Conservation (phyloP, 2,113 vertebrate species). For the Cephalophus harveyi region DNA sequence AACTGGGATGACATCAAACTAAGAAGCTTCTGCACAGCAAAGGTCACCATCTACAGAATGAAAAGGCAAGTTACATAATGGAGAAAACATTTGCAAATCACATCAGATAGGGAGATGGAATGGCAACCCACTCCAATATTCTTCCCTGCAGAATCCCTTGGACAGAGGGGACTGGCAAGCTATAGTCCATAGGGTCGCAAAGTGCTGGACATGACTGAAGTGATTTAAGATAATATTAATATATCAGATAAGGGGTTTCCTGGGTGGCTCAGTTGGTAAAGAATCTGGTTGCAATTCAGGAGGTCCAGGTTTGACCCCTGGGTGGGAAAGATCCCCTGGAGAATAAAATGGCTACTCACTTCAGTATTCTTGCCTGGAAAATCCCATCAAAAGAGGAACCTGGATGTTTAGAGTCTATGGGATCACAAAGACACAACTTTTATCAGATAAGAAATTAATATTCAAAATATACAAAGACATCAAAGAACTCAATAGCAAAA, state of each 20-base stretch:
- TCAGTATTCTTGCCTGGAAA: background rate
- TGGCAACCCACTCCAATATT: background rate
- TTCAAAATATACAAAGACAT: background rate
- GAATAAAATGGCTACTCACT: background rate
- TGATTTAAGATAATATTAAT: background rate
- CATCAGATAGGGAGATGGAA: background rate
- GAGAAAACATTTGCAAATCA: background rate
- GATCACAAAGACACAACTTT: background rate
- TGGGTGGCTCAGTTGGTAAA: background rate
- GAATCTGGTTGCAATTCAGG: background rate
- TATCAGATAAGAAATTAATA: background rate
- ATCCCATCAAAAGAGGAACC: fast-evolving
- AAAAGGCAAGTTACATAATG: background rate
- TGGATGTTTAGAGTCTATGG: background rate
- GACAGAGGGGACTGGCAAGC: background rate
- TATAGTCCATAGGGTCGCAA: background rate
- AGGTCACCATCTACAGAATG: background rate
- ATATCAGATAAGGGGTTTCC: background rate
- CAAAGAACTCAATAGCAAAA: background rate
- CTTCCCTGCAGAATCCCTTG: background rate
- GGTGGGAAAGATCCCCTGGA: background rate
- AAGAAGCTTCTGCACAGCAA: background rate
- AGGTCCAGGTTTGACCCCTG: background rate
- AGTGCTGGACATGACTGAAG: background rate
- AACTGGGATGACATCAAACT: background rate